These are phyloP conservation scores for Doryteuthis pealeii DNA, from an alignment of 1,140 invertebrate genomes.

Conservation along the genomic window DNA sequence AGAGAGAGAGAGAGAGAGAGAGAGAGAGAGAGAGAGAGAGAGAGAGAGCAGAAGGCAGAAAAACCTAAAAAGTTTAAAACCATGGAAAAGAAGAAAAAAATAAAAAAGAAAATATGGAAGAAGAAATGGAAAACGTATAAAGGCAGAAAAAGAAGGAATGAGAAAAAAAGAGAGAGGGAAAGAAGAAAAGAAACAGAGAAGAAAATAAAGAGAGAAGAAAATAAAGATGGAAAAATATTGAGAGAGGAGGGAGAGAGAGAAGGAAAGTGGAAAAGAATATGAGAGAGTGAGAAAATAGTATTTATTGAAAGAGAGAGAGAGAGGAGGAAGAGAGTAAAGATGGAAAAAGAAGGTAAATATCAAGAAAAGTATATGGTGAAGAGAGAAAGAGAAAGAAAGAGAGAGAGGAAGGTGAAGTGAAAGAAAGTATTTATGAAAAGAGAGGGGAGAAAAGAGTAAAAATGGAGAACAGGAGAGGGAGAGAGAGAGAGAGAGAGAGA, in stretches of 20 bases:
- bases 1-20: too few species aligned
- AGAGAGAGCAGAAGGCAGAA: too few species aligned
- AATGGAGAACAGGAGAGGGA: too few species aligned
- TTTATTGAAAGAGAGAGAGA: neutral
- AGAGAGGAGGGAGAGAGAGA: neutral
- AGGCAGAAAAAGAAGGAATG: neutral
- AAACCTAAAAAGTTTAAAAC: too few species aligned
- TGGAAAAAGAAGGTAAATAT: neutral
- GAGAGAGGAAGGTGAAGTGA: neutral
- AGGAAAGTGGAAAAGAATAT: neutral
- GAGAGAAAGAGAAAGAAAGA: neutral
- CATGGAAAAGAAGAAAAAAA: too few species aligned
- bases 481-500: too few species aligned
- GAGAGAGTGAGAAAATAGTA: neutral
- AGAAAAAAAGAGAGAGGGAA: neutral
- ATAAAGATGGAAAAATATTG: neutral
- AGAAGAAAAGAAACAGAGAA: neutral
- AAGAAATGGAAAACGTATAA: too few species aligned
- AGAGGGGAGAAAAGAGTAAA: neutral
- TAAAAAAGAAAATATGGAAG: too few species aligned
- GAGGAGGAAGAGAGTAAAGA: neutral
- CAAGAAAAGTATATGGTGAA: too few species aligned
- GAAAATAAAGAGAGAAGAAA: neutral
- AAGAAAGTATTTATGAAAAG: too few species aligned
- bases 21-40: too few species aligned